phyloP scores from a whole-genome alignment of 2,113 vertebrate genomes.

The Electrona antarctica region DNA sequence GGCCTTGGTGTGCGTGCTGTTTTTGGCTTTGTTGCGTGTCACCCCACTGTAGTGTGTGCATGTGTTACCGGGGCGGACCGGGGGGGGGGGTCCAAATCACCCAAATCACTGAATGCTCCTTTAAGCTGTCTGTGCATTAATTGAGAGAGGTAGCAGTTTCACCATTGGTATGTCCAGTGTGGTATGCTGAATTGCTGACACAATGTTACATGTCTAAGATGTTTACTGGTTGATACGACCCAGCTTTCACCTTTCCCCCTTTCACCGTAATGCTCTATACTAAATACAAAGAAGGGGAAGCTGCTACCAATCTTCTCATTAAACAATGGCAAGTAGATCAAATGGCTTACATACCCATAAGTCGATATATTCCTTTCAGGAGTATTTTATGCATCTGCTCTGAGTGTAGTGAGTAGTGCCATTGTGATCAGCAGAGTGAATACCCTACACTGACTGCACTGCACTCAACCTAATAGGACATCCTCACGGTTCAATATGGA shows the following conservation, averaged over 20 bases:
- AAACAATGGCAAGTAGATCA: not conserved
- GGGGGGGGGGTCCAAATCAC: too few relatives aligned
- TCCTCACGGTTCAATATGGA: not conserved
- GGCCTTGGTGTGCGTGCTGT: too few relatives aligned
- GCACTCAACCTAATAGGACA: not conserved
- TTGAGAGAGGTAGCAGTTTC: too few relatives aligned
- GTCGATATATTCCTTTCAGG: not conserved
- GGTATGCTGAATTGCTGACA: too few relatives aligned
- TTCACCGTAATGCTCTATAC: not conserved
- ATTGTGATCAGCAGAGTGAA: not conserved
- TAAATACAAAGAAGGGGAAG: slow-evolving; percentile 3
- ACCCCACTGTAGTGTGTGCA: too few relatives aligned
- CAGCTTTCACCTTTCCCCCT: not conserved
- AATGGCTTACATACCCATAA: not conserved
- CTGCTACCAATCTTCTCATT: not conserved
- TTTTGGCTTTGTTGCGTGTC: too few relatives aligned
- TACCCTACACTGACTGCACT: not conserved
- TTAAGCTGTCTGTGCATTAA: too few relatives aligned
- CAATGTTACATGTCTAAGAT: not conserved
- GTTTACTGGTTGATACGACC: not conserved
- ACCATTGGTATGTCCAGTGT: too few relatives aligned
- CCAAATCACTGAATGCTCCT: too few relatives aligned
- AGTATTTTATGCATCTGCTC: not conserved
- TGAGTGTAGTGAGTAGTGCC: too few relatives aligned
- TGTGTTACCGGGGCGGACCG: too few relatives aligned